Evolutionary conservation across 2,113 vertebrate species (phyloP).

Genomic region (Gobiocypris rarus): DNA sequence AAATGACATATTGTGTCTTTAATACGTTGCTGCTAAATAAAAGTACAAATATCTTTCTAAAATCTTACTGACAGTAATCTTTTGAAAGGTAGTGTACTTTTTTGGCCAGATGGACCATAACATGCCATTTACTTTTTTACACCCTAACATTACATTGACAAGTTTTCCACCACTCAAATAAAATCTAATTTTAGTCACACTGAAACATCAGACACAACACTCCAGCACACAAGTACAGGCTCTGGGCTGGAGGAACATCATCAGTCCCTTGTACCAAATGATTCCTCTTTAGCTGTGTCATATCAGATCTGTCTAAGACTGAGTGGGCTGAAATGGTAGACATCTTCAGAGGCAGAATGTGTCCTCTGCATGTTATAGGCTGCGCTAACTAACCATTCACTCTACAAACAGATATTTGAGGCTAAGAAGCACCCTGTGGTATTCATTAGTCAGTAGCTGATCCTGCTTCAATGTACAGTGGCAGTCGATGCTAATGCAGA

Average conservation of each 20-base stretch:
- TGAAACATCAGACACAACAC: background rate
- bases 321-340: conserved; percentile 3
- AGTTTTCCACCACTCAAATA: background rate
- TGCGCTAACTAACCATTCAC: conserved; percentile 4
- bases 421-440: conserved; percentile 22
- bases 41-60: too few species aligned
- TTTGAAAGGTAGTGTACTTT: too few species aligned
- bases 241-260: background rate
- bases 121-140: background rate
- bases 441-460: conserved; percentile 28
- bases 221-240: background rate
- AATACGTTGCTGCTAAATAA: too few species aligned
- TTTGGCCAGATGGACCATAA: too few species aligned
- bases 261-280: background rate
- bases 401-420: background rate
- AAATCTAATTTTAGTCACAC: background rate
- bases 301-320: background rate
- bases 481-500: conserved; percentile 20
- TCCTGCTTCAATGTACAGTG: conserved; percentile 8
- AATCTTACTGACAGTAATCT: too few species aligned
- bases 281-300: background rate
- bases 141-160: background rate
- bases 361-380: background rate
- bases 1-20: too few species aligned
- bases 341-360: background rate